Evolutionary conservation across 2,888 invertebrate species (phyloP).

Genomic region (Corbicula japonica): DNA sequence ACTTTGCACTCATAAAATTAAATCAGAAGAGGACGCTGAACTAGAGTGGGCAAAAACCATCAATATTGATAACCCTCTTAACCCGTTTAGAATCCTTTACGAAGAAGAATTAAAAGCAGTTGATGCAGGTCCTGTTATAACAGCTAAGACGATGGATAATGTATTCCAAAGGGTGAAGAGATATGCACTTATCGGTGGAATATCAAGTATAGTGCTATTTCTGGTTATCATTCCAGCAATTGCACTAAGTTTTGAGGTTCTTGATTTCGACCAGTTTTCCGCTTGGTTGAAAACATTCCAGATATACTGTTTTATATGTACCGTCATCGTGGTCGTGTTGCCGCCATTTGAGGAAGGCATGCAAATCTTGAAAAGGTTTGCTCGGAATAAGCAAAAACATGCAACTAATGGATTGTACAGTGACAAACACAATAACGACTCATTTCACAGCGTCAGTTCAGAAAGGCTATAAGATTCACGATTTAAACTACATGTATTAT

Average conservation of each 20-base stretch:
- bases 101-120: constrained; percentile 71
- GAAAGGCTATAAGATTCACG: no score
- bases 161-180: constrained; percentile 60
- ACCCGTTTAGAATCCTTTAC: constrained; percentile 73
- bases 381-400: constrained; percentile 11
- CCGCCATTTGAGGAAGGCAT: constrained; percentile 69
- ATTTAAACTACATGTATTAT: no score
- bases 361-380: constrained; percentile 64
- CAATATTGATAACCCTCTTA: constrained; percentile 79
- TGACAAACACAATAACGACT: no score
- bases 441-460: no score
- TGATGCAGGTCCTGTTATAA: constrained; percentile 49
- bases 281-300: constrained; percentile 62
- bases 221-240: constrained; percentile 64
- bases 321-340: constrained; percentile 62
- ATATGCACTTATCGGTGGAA: constrained; percentile 53
- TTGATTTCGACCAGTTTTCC: constrained; percentile 61
- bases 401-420: no score
- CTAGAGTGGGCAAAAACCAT: constrained; percentile 78
- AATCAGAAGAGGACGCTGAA: constrained; percentile 54
- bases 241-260: constrained; percentile 59
- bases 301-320: constrained; percentile 64
- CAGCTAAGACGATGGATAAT: constrained; percentile 61
- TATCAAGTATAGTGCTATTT: constrained; percentile 59
- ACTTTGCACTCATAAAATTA: constrained; percentile 73